Conservation (phyloP, 2,797 vertebrate species). For the Cephalopachus bancanus region DNA sequence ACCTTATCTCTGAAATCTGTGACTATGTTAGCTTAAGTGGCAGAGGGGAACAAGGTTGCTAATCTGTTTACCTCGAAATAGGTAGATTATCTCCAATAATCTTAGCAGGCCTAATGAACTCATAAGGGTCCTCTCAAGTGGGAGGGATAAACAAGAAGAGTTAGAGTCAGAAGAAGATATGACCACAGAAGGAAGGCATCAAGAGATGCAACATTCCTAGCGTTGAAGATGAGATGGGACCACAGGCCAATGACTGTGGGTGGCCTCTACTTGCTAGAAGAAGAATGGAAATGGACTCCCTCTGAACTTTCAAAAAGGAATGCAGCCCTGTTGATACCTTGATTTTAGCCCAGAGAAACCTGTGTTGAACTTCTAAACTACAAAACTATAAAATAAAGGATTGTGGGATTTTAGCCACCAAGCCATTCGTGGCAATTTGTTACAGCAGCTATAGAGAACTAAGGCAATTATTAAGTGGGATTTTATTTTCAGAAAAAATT, state of each 20-base stretch:
- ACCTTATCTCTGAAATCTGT: not conserved
- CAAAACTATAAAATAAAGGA: not conserved
- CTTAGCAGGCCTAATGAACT: not conserved
- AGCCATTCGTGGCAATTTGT: not conserved
- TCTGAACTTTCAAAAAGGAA: not conserved
- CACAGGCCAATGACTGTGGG: not conserved
- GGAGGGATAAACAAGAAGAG: not conserved
- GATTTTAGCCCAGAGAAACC: not conserved
- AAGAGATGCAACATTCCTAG: not conserved
- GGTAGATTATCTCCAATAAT: not conserved
- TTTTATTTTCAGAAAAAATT: constrained; percentile 14
- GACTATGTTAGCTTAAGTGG: no score
- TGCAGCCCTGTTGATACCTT: not conserved
- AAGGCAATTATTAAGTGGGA: not conserved
- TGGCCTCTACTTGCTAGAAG: not conserved
- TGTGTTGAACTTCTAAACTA: not conserved
- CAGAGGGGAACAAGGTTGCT: not conserved
- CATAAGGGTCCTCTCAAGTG: not conserved
- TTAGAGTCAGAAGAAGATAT: not conserved
- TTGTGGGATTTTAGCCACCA: not conserved
- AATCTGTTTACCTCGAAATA: not conserved
- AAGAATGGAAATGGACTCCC: not conserved
- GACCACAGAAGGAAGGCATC: not conserved
- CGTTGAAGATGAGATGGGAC: not conserved
- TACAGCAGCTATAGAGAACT: not conserved